phyloP scores from a whole-genome alignment of 2,888 invertebrate genomes.

The Sesamia inferens region DNA sequence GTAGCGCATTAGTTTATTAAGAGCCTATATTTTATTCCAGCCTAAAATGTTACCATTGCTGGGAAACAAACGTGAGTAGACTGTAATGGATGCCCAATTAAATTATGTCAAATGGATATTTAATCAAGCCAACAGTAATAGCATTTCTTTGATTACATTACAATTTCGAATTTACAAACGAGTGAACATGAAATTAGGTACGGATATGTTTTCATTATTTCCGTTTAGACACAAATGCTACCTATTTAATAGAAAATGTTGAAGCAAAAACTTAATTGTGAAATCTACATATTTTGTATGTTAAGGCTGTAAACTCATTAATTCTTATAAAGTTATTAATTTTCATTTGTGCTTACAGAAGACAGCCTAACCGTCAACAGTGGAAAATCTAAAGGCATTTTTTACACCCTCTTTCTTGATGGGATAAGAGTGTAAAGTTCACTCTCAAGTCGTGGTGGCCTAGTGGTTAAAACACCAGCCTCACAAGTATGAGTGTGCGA shows the following conservation, averaged over 20 bases:
- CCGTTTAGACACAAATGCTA: too few species aligned
- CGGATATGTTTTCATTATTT: too few species aligned
- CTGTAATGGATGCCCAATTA: neutral
- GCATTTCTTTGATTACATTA: slow-evolving; percentile 28
- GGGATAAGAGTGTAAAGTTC: too few species aligned
- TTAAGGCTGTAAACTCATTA: neutral
- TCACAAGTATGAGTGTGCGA: too few species aligned
- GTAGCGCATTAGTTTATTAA: too few species aligned
- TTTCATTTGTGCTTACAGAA: neutral
- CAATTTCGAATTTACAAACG: neutral
- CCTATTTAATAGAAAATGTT: neutral
- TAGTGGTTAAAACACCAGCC: too few species aligned
- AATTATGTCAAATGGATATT: slow-evolving; percentile 12
- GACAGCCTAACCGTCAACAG: neutral
- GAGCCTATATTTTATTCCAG: neutral
- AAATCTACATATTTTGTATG: neutral
- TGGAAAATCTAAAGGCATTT: too few species aligned
- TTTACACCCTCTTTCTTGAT: too few species aligned
- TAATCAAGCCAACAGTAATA: slow-evolving; percentile 1
- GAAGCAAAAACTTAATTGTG: neutral
- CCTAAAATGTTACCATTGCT: neutral
- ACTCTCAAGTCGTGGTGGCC: too few species aligned
- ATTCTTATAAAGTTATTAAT: neutral
- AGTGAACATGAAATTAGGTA: neutral
- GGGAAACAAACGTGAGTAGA: neutral